Evolutionary conservation across 2,797 vertebrate species (phyloP), one percentile per base, ranked within the genome.

Genomic region (Channa striata): DNA sequence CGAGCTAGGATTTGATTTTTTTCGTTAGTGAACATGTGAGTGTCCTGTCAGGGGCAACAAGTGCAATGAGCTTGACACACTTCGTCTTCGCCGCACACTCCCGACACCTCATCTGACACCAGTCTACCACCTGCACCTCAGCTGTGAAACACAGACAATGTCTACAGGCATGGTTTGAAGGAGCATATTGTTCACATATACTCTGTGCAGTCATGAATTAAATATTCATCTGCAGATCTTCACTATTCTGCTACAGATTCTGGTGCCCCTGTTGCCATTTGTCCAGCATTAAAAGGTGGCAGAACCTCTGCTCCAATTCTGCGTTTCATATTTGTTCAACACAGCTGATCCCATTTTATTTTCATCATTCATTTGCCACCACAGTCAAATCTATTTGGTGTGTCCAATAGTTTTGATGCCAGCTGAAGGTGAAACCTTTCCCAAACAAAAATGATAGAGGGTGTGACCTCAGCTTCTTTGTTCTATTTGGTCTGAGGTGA

Each of bases 401-500:
- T 64, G 50, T 72, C 56, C 66, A 65, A 74, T 70, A 52, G 51
- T 69, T 25, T 64, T 34, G 23, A 16, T 30, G 51, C 30, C 60
- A 66, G 72, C 36, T 34, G 52, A 67, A 76, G 74, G 75, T 77
- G 68, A 81, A 73, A 65, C 56, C 69, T 74, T 67, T 68, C 39
- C 17, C 71, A 72, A 80, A 83, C 25, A 80, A 59, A 81, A 57
- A 44, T 52, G 44, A 81, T 66, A 23, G 57, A 69, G 67, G 42
- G 20, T 65, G 60, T 67, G 69, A 71, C 74, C 67, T n/a, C 8
- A 23, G 53, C 49, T 70, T 65, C 72, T 68, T 54, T 58, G 43
- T 52, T 52, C 43, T 79, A 52, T 90, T 89, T 89, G 70, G 65
- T 72, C 42, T 53, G 61, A 67, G 67, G 57, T 59, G 43, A 73